These are phyloP conservation scores for Acrossocheilus wenchowensis DNA, from an alignment of 2,797 vertebrate genomes.

Conservation along the genomic window DNA sequence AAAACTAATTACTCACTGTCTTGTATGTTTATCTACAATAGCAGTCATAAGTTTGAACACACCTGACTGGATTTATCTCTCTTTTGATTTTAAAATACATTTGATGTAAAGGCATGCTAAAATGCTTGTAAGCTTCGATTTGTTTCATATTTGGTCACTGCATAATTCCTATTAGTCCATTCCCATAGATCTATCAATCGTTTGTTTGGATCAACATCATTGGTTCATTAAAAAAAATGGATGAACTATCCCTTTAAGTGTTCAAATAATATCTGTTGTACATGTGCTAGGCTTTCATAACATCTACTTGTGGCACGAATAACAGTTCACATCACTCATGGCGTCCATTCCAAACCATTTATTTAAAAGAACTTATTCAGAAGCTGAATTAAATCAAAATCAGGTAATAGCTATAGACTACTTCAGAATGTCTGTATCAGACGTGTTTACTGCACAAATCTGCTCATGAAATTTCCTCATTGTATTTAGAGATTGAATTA, in stretches of 20 bases:
- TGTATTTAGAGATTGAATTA: background rate
- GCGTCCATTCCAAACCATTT: background rate
- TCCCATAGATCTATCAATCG: background rate
- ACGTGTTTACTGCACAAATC: background rate
- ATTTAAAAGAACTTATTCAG: background rate
- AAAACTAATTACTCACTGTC: background rate
- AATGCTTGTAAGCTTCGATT: background rate
- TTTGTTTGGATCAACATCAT: background rate
- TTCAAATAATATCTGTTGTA: background rate
- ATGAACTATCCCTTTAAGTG: background rate
- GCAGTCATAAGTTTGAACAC: background rate
- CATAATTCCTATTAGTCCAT: background rate
- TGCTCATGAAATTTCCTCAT: background rate
- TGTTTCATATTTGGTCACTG: background rate
- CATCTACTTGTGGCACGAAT: background rate
- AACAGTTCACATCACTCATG: background rate
- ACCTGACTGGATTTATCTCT: background rate
- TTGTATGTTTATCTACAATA: background rate
- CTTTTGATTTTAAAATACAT: background rate
- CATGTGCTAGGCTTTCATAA: background rate
- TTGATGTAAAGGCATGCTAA: background rate
- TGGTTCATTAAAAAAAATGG: background rate
- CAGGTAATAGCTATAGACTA: background rate
- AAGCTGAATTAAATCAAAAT: background rate
- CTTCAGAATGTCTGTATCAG: background rate